Conservation (phyloP, 2,888 invertebrate genomes). For the Phasia obesa region DNA sequence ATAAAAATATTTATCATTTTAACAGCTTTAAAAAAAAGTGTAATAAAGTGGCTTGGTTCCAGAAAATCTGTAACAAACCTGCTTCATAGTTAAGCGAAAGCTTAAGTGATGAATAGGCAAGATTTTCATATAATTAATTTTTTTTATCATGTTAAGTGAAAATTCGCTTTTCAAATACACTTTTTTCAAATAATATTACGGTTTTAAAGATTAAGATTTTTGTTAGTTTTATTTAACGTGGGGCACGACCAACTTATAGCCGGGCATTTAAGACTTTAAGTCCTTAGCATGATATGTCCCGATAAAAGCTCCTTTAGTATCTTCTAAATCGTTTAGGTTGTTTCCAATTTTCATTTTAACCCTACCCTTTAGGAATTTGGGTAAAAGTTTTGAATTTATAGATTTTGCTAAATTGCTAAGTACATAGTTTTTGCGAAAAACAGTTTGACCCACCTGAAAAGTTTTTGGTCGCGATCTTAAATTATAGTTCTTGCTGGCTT, state of each 20-base stretch:
- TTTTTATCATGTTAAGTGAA: too few species aligned
- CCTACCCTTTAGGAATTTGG: neutral
- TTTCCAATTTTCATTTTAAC: neutral
- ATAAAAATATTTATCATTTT: too few species aligned
- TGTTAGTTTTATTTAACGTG: neutral
- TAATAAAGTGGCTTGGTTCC: too few species aligned
- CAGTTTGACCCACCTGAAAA: neutral
- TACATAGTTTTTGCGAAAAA: constrained; percentile 6
- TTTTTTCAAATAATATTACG: too few species aligned
- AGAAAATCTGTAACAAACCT: neutral
- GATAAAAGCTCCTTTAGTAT: neutral
- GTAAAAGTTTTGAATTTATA: neutral
- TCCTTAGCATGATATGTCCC: neutral
- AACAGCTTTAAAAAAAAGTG: too few species aligned
- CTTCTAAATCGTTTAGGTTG: neutral
- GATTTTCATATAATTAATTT: too few species aligned
- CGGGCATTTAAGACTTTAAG: neutral
- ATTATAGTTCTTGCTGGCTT: neutral
- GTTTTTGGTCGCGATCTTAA: neutral
- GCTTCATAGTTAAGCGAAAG: neutral
- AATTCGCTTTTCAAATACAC: too few species aligned
- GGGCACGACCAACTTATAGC: neutral
- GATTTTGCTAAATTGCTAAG: neutral
- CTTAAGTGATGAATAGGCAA: too few species aligned
- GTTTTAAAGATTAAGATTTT: neutral